Conservation (phyloP, 2,888 invertebrate species). For the Pristionchus exspectatus region DNA sequence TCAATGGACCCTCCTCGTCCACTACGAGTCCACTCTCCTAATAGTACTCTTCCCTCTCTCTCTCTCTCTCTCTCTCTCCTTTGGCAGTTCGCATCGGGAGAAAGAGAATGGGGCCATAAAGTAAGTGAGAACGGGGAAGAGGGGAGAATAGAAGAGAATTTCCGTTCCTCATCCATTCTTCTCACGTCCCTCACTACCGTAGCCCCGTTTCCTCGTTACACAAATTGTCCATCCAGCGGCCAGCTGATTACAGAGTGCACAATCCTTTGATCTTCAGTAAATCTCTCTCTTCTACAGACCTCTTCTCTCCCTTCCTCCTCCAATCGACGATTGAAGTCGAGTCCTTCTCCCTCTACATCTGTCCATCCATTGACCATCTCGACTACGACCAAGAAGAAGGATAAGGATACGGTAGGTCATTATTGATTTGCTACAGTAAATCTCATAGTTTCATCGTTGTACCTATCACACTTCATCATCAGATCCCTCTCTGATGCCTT, state of each 20-base stretch:
- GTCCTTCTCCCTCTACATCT: neutral
- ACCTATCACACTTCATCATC: too few relatives aligned
- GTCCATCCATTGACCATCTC: neutral
- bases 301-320: neutral
- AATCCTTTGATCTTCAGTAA: neutral
- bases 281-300: too few relatives aligned
- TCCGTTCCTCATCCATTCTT: neutral
- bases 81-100: neutral
- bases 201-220: neutral
- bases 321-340: neutral
- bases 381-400: neutral
- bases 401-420: neutral
- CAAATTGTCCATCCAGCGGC: neutral
- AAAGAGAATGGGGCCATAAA: constrained; percentile 11
- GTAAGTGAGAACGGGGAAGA: neutral
- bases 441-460: too few relatives aligned
- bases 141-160: neutral
- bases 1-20: neutral
- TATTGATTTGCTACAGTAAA: neutral
- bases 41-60: neutral
- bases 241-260: neutral
- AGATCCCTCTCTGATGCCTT: too few relatives aligned
- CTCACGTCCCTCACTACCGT: neutral
- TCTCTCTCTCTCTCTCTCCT: neutral
- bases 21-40: neutral